phyloP scores from a whole-genome alignment of 2,113 vertebrate species.

The Prietella phreatophila region DNA sequence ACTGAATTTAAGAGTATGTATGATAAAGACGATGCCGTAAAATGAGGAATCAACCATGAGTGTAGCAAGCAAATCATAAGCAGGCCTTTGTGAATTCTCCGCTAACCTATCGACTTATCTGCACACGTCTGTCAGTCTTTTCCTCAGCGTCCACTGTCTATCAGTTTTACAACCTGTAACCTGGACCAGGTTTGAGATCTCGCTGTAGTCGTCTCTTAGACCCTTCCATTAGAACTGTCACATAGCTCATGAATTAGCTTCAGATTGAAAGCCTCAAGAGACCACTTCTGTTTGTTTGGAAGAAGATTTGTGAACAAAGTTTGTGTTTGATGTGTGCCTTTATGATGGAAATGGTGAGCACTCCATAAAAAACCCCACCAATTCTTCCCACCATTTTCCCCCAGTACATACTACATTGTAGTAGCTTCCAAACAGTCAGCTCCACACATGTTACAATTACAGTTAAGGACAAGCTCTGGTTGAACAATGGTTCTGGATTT shows the following conservation, averaged over 20 bases:
- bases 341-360: background rate
- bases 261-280: background rate
- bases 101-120: background rate
- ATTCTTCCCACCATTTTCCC: background rate
- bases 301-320: background rate
- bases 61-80: background rate
- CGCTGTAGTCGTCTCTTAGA: background rate
- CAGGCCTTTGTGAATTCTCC: background rate
- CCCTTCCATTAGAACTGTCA: background rate
- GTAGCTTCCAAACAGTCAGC: background rate
- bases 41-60: background rate
- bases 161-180: background rate
- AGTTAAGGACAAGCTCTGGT: background rate
- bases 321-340: constrained; percentile 9
- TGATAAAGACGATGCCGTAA: background rate
- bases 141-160: background rate
- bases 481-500: background rate
- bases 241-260: background rate
- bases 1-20: background rate
- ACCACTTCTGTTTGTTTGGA: background rate
- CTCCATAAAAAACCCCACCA: background rate
- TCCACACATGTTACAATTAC: background rate
- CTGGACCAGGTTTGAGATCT: background rate
- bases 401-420: background rate
- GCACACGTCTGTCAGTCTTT: background rate